Percentiles rank a stretch among this genome's conserved stretches.
phyloP scores from a whole-genome alignment of 2,113 vertebrate genomes.

The Ceratotherium simum region DNA sequence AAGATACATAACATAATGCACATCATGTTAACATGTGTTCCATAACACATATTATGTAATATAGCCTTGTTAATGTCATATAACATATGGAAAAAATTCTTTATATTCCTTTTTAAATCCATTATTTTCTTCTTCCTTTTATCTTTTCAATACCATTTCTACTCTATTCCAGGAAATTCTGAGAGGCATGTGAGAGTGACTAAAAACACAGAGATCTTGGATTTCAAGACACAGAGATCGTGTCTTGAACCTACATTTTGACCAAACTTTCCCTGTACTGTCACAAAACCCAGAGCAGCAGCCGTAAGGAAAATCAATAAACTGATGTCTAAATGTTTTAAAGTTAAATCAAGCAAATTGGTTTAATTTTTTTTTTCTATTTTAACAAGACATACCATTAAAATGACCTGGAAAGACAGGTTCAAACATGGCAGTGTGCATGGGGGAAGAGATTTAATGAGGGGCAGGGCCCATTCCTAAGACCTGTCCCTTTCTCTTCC shows the following conservation, averaged over 20 bases:
- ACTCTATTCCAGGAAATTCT: too few relatives aligned
- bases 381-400: neutral
- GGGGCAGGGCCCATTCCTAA: too few relatives aligned
- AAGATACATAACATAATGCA: neutral
- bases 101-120: accelerated
- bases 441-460: accelerated
- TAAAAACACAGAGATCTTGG: neutral
- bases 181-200: accelerated
- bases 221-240: too few relatives aligned
- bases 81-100: neutral
- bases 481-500: neutral
- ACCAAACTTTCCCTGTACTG: neutral
- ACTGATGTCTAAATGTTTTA: neutral
- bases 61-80: too few relatives aligned
- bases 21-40: too few relatives aligned
- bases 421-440: neutral
- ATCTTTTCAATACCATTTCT: neutral
- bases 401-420: neutral
- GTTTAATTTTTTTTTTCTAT: neutral
- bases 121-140: too few relatives aligned
- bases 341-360: neutral
- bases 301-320: neutral
- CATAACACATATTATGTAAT: too few relatives aligned
- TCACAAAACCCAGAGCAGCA: neutral
- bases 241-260: neutral